Evolutionary conservation across 1,140 invertebrate genomes (phyloP).

Genomic region (Eupeodes corollae): DNA sequence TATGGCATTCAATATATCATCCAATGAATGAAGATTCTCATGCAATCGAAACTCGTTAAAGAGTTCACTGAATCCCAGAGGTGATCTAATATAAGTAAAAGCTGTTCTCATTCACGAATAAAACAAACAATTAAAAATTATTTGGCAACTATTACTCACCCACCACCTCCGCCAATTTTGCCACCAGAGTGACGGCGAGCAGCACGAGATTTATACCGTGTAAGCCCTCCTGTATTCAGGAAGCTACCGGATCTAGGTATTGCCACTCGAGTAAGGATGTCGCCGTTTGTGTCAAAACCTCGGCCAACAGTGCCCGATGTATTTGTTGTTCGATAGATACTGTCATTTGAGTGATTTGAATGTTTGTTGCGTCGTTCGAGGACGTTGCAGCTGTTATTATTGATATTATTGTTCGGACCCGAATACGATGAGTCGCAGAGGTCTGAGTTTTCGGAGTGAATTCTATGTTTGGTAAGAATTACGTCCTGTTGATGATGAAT

Average conservation of each 20-base stretch:
- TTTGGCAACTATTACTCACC: constrained; percentile 13
- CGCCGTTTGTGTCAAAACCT: constrained; percentile 44
- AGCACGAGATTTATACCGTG: constrained; percentile 49
- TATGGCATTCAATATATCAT: constrained; percentile 76
- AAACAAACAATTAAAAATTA: constrained; percentile 28
- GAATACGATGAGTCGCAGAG: too few species aligned
- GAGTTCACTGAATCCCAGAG: constrained; percentile 68
- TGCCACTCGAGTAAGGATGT: constrained; percentile 71
- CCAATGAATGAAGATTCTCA: constrained; percentile 74
- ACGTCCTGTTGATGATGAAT: too few species aligned
- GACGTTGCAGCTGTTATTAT: too few species aligned
- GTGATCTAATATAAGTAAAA: constrained; percentile 44
- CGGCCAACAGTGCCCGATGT: constrained; percentile 15
- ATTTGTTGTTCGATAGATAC: constrained; percentile 3
- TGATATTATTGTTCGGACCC: too few species aligned
- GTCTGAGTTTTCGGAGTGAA: too few species aligned
- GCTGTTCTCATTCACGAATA: too few species aligned
- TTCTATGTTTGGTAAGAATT: too few species aligned
- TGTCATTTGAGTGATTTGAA: neutral
- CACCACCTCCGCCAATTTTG: constrained; percentile 16
- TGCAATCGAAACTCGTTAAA: constrained; percentile 74
- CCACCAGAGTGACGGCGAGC: constrained; percentile 29
- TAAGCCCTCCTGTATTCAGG: constrained; percentile 60
- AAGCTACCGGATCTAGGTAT: constrained; percentile 73
- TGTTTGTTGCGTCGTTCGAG: neutral